A percentile compares a stretch with the other conserved stretches of the same genome.
These are phyloP conservation scores for Sterna hirundo DNA, from an alignment of 2,113 vertebrate species.

Conservation along the genomic window DNA sequence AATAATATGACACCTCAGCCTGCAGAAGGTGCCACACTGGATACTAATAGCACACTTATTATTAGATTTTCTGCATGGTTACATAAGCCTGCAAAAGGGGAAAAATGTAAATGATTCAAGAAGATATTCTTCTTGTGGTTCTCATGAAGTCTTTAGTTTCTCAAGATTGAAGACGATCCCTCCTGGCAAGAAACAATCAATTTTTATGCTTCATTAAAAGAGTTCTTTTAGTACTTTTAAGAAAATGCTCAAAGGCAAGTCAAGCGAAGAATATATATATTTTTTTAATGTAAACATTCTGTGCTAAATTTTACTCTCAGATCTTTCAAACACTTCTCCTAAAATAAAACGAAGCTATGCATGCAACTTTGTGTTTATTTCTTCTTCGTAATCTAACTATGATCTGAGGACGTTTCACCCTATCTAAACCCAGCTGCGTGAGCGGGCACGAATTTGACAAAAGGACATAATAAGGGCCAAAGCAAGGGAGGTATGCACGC, in stretches of 20 bases:
- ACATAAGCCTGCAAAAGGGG: conserved; percentile 76
- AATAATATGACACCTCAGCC: conserved; percentile 52
- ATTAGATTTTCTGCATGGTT: conserved; percentile 85
- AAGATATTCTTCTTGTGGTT: conserved; percentile 76
- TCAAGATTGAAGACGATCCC: conserved; percentile 70
- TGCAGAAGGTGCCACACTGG: conserved; percentile 61
- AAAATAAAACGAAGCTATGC: not conserved
- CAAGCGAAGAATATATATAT: not conserved
- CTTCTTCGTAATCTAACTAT: not conserved
- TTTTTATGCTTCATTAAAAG: conserved; percentile 79
- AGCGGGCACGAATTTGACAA: not conserved
- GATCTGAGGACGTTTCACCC: not conserved
- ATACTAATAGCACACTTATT: conserved; percentile 78
- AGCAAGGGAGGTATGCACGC: not conserved
- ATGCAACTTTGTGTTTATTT: not conserved
- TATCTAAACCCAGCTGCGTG: not conserved
- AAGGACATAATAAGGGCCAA: not conserved
- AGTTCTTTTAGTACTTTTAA: conserved; percentile 65
- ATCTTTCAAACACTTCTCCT: not conserved
- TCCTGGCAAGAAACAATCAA: conserved; percentile 76
- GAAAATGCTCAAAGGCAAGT: conserved; percentile 70
- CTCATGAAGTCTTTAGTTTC: conserved; percentile 77
- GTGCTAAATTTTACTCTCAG: conserved; percentile 44
- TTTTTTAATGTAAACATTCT: conserved; percentile 46
- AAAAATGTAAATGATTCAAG: conserved; percentile 81